Evolutionary conservation across 1,140 invertebrate genomes (phyloP), one percentile per base, ranked within the genome.

Genomic region (Apis laboriosa): DNA sequence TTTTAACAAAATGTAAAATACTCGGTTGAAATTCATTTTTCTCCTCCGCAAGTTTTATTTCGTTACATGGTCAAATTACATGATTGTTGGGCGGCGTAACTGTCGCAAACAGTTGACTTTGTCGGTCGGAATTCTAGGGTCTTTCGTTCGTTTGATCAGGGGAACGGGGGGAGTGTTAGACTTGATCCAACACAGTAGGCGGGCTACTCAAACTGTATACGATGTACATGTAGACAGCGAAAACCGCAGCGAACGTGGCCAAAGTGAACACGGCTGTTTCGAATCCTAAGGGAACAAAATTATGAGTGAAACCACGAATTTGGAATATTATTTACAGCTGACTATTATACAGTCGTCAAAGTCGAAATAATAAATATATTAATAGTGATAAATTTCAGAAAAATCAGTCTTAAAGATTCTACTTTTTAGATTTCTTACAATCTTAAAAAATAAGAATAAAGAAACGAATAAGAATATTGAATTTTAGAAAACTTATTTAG

Each of bases 201-300:
- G 90, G 78, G 58, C 85, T 90, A 80, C 89, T 92, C 73, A 93
- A 81, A 55, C 78, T 81, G 80, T 92, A 91, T 51, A 92, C 89
- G 74, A 91, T 86, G 85, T 75, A 88, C 71, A 85, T 78, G 80
- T 91, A 93, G 67, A 92, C 72, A 58, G 81, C 84, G 58, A 92
- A 85, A 82, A 92, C 91, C 75, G 84, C 76, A 34, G 89, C 85
- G 58, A 92, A 90, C 24, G 91, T 83, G 17, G 76, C 76, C 68
- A 92, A 83, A 43, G 91, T 91, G 86, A 92, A 93, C 67, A 92
- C 68, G 43, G 89, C 90, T 13, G 92, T 91, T 78, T 91, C 88
- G 85, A 89, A 88, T 86, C 87, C 92, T 92, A 85, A 49, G 60
- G 67, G 63, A 28, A 73, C 9, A 67, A 15, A 68, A 76, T 67